Evolutionary conservation across 1,140 invertebrate genomes (phyloP), one percentile per base, ranked within the genome.

Genomic region (Drosophila asahinai): DNA sequence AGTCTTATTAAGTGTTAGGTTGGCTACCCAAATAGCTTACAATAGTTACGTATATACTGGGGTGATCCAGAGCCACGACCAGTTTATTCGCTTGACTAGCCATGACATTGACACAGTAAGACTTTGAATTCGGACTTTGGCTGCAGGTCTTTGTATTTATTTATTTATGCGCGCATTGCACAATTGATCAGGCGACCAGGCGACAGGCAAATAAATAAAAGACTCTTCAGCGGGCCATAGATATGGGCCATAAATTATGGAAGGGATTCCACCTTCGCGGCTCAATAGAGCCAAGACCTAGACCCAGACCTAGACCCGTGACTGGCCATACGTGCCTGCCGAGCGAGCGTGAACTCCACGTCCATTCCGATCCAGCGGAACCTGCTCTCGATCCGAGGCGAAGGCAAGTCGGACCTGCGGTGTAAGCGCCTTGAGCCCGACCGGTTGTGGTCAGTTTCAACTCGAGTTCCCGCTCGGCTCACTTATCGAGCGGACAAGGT

Each of bases 71-170:
- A 51, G 48, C 12, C 27, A 48, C 27, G 61, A 86, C 68, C 67
- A 68, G 65, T 76, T 86, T 84, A 36, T 66, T 71, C 73, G 78
- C 65, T 63, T 83, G 66, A 40, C 43, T 80, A 60, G 49, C 84
- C 84, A 55, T 89, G 84, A 84, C 84, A 87, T 89, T 87, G 84
- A 90, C 86, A 89, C 49, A 87, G 68, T 89, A 79, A 89, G 77
- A 65, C 64, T 67, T 75, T 48, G 36, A n/a, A 47, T 68, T 57
- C 27, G 33, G 59, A 22, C 40, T 80, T 80, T 79, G 66, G 42
- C 55, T 57, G 55, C 30, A 33, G 47, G 40, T 77, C 52, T 55
- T 42, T 42, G 48, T 80, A 55, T 79, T 58, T 79, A 84, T 84
- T 84, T 76, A 87, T 81, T 89, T 89, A 87, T 87, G 77, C 81